Evolutionary conservation across 2,113 vertebrate genomes (phyloP).

Genomic region (Lamprotornis superbus): DNA sequence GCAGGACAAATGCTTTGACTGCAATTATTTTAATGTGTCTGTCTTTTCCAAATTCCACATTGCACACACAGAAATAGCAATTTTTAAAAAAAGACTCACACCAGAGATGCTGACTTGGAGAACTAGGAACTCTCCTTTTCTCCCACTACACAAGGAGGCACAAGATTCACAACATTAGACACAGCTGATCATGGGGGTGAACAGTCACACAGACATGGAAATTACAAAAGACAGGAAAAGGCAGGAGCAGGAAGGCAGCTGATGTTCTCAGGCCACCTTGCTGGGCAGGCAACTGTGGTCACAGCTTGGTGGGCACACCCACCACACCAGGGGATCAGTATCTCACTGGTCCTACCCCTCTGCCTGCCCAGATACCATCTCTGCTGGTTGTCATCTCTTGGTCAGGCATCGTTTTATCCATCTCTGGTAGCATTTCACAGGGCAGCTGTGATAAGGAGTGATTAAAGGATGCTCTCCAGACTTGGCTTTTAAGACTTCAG

Average conservation of each 20-base stretch:
- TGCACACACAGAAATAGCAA: background rate
- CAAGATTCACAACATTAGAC: background rate
- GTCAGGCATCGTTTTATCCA: background rate
- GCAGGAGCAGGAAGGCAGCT: background rate
- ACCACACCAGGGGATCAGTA: background rate
- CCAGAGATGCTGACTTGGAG: background rate
- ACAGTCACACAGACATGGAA: background rate
- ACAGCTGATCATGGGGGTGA: background rate
- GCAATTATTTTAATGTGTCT: constrained; percentile 48
- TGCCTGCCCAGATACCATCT: background rate
- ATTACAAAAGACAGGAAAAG: background rate
- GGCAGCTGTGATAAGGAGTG: background rate
- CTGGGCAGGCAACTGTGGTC: background rate
- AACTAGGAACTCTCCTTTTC: background rate
- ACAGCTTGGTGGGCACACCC: background rate
- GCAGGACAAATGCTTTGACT: background rate
- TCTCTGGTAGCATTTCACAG: background rate
- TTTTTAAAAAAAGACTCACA: background rate
- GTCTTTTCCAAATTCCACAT: constrained; percentile 14
- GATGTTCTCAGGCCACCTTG: background rate
- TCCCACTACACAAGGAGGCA: background rate
- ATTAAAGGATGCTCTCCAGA: background rate
- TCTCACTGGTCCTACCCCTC: background rate
- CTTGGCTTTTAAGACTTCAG: background rate
- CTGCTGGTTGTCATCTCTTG: background rate